Evolutionary conservation across 2,113 vertebrate genomes (phyloP).

Genomic region (Eubucco bourcierii): DNA sequence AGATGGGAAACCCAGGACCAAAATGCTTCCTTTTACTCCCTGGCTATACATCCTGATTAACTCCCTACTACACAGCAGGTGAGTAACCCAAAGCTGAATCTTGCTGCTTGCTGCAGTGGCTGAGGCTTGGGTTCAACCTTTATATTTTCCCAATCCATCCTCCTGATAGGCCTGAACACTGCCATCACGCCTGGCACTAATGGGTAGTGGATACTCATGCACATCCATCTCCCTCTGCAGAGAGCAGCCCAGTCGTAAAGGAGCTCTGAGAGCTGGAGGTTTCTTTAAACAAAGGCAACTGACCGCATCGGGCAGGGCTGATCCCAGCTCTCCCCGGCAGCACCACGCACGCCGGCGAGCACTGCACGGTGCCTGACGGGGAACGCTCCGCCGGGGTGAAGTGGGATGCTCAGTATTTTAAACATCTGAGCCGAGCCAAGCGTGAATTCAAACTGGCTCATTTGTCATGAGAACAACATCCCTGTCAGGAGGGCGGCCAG

Average conservation of each 20-base stretch:
- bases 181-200: background rate
- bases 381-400: background rate
- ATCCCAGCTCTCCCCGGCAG: background rate
- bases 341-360: background rate
- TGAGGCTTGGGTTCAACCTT: background rate
- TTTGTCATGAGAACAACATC: background rate
- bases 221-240: background rate
- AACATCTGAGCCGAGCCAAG: background rate
- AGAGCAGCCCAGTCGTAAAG: background rate
- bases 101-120: background rate
- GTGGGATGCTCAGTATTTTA: background rate
- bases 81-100: background rate
- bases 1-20: background rate
- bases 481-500: background rate
- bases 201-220: background rate
- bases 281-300: background rate
- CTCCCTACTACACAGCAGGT: background rate
- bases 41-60: background rate
- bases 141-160: background rate
- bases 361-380: background rate
- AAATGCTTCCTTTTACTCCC: background rate
- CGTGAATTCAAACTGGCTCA: background rate
- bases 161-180: background rate
- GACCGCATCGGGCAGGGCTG: rapidly evolving
- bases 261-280: background rate